phyloP scores from a whole-genome alignment of 2,113 vertebrate species.

The Trematomus loennbergii region DNA sequence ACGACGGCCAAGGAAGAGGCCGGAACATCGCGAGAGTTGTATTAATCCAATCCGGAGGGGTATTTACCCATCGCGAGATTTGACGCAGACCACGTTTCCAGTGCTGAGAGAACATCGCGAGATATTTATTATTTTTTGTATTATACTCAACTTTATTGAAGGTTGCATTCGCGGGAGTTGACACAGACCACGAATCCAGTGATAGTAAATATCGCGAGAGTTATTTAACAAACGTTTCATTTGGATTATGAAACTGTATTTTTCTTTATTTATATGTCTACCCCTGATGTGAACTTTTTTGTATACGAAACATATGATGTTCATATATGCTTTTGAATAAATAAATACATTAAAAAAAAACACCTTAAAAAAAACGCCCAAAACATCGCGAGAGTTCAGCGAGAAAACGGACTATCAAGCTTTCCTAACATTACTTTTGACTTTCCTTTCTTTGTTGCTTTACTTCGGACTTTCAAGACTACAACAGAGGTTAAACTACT shows the following conservation, averaged over 20 bases:
- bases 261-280: no score
- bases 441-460: background rate
- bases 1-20: constrained; percentile 93
- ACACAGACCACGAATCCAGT: background rate
- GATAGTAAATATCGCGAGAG: background rate
- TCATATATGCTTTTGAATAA: no score
- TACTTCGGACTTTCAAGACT: background rate
- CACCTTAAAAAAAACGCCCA: no score
- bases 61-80: constrained; percentile 48
- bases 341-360: no score
- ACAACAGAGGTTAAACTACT: background rate
- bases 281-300: no score
- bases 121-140: background rate
- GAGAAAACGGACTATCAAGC: no score
- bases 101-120: constrained; percentile 13
- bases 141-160: no score
- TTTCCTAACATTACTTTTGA: background rate
- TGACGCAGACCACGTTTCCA: rapidly evolving
- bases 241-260: no score
- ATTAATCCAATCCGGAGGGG: constrained; percentile 58
- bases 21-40: constrained; percentile 90
- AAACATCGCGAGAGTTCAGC: constrained; percentile 31
- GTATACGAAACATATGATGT: no score
- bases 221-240: background rate
- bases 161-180: background rate